A percentile compares a stretch with the other conserved stretches of the same genome.
Evolutionary conservation across 2,888 invertebrate species (phyloP).

Genomic region (Rhamphomyia laevipes): DNA sequence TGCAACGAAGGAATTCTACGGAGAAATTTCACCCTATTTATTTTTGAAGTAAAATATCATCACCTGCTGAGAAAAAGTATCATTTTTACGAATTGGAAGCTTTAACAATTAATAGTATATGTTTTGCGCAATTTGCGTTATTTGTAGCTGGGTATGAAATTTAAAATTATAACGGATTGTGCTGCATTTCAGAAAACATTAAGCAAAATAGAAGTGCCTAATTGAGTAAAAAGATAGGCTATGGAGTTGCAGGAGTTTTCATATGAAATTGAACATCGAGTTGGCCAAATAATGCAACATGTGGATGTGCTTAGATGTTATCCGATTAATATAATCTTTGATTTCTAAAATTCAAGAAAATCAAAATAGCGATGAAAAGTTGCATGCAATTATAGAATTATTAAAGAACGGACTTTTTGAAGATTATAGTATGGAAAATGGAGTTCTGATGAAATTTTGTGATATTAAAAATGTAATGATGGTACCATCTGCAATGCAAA

Average conservation of each 20-base stretch:
- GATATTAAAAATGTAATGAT: conserved; percentile 6
- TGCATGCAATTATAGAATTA: conserved; percentile 9
- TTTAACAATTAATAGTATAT: not conserved
- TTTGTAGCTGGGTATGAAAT: too few relatives aligned
- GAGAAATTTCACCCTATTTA: too few relatives aligned
- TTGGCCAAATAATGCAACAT: conserved; percentile 14
- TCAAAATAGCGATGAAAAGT: conserved; percentile 10
- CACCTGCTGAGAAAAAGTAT: too few relatives aligned
- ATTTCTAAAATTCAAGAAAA: conserved; percentile 5
- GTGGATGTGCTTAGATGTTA: conserved; percentile 13
- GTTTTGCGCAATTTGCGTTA: too few relatives aligned
- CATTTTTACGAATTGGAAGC: too few relatives aligned
- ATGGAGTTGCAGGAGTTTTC: conserved; percentile 17
- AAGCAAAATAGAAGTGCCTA: conserved; percentile 13
- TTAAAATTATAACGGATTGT: conserved; percentile 8
- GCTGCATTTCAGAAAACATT: conserved; percentile 15
- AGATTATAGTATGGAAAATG: conserved; percentile 11
- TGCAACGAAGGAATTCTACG: too few relatives aligned
- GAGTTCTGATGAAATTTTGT: conserved; percentile 7
- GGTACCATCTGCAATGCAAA: conserved; percentile 9
- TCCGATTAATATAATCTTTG: conserved; percentile 7
- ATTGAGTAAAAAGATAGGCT: conserved; percentile 16
- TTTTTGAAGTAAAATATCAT: too few relatives aligned
- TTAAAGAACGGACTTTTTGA: conserved; percentile 7
- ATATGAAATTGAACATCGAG: conserved; percentile 16